Evolutionary conservation across 2,113 vertebrate species (phyloP), one percentile per base, ranked within the genome.

Genomic region (Monarcha castaneiventris): DNA sequence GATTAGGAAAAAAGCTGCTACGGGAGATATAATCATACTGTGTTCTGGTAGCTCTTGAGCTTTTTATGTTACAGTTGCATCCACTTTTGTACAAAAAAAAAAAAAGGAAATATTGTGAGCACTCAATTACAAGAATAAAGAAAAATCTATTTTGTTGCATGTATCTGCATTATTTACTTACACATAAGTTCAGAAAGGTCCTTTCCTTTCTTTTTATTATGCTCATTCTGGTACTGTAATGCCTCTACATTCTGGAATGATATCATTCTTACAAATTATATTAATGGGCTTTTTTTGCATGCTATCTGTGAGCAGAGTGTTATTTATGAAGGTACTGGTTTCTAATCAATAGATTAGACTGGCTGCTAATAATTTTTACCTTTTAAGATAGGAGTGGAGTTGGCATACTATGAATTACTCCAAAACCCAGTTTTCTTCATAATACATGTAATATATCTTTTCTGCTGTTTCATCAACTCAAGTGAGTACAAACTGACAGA

Each of bases 131-230:
- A 93, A 71, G 18, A 97, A 94, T 96, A 96, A 97, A 97, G 51
- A 91, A 93, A 85, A 68, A 90, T 94, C 27, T 97, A 96, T 97
- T 97, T 97, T 97, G 86, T 93, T 94, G 80, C 88, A 93, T 48
- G 27, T 64, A 46, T 59, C 29, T 62, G 26, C 14, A 6, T 75
- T 41, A 74, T 56, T 89, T 82, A 56, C 26, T 87, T 2, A 2
- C 8, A 78, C 7, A 6, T 13, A 75, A 51, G 7, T 79, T 79
- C 0, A 4, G 25, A 58, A 74, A 69, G 29, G 10, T 49, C 8
- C 21, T 73, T 69, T 62, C 5, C 21, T 73, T 69, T 62, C 5
- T 62, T 84, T 86, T 73, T 71, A 44, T 77, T 73, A 11, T 17
- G 17, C 18, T 46, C 11, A 19, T 84, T 80, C 21, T 46, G 37